Percentiles rank a stretch among this genome's conserved stretches.
Conservation (phyloP, 2,888 invertebrate species). For the Limenitis arthemis region DNA sequence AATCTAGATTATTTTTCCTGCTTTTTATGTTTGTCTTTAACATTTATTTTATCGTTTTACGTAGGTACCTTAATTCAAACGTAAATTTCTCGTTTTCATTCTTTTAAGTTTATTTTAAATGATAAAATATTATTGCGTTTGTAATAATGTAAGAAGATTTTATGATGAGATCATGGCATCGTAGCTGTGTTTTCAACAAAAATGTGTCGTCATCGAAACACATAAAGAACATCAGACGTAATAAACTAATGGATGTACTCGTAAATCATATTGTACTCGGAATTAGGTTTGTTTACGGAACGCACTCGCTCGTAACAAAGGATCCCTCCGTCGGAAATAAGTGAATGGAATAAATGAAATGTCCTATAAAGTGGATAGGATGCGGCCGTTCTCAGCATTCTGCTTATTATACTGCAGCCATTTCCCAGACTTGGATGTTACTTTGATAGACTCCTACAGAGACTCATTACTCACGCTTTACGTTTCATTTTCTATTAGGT, state of each 20-base stretch:
- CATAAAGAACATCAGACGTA: constrained; percentile 28
- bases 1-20: no score
- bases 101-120: no score
- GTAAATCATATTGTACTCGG: constrained; percentile 57
- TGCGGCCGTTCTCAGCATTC: constrained; percentile 44
- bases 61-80: no score
- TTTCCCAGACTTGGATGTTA: constrained; percentile 17
- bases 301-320: constrained; percentile 58
- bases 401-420: constrained; percentile 34
- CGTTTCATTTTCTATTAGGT: constrained; percentile 19
- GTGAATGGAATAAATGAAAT: constrained; percentile 65
- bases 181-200: no score
- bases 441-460: constrained; percentile 14
- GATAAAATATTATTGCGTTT: no score
- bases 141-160: no score
- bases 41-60: no score
- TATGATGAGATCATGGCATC: no score
- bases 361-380: constrained; percentile 61
- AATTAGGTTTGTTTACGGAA: constrained; percentile 66
- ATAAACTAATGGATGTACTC: no score
- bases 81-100: no score
- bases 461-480: constrained; percentile 12
- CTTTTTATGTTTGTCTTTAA: no score
- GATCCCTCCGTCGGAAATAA: constrained; percentile 59
- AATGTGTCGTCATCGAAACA: no score